Evolutionary conservation across 2,113 vertebrate genomes (phyloP).

Genomic region (Myotis yumanensis): DNA sequence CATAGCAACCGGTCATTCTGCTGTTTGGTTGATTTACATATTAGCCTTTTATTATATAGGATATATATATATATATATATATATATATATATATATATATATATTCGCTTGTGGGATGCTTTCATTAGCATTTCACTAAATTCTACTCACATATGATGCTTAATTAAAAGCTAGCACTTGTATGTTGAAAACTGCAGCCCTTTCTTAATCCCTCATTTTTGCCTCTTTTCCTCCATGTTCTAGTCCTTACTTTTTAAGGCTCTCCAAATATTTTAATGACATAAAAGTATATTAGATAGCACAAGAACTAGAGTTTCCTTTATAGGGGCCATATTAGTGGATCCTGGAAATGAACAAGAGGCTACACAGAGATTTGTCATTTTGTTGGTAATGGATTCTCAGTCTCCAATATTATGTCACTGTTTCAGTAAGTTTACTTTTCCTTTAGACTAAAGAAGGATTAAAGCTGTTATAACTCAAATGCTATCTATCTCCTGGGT

Average conservation of each 20-base stretch:
- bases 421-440: constrained; percentile 59
- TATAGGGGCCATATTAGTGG: background rate
- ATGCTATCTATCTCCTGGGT: background rate
- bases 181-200: accelerated
- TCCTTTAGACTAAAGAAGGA: background rate
- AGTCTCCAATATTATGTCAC: background rate
- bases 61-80: too few relatives aligned
- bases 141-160: background rate
- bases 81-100: too few relatives aligned
- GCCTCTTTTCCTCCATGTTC: background rate
- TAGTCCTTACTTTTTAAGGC: constrained; percentile 4
- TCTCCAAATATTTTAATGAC: background rate
- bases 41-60: too few relatives aligned
- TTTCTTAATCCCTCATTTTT: background rate
- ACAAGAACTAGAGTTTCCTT: constrained; percentile 46
- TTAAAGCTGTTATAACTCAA: constrained; percentile 53
- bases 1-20: too few relatives aligned
- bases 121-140: constrained; percentile 17
- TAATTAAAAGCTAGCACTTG: background rate
- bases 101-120: background rate
- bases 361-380: constrained; percentile 35
- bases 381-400: constrained; percentile 56
- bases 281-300: background rate
- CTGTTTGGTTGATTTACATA: too few relatives aligned
- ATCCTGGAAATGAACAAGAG: constrained; percentile 29